A percentile compares a stretch with the other conserved stretches of the same genome.
Evolutionary conservation across 2,797 vertebrate species (phyloP).

Genomic region (Pterois miles): DNA sequence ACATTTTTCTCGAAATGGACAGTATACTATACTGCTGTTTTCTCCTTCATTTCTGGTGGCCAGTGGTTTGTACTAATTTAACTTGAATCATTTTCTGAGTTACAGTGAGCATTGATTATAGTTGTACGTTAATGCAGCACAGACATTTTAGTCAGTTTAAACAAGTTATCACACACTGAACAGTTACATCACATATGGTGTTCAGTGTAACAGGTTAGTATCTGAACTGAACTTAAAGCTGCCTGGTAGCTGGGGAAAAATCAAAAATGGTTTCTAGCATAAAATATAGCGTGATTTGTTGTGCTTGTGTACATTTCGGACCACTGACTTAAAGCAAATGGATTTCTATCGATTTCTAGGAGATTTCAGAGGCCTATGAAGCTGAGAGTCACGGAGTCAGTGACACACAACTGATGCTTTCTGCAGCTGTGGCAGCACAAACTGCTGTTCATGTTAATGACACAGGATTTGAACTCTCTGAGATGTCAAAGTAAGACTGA

Average conservation of each 20-base stretch:
- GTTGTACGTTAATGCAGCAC: too few relatives aligned
- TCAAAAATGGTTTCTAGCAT: not conserved
- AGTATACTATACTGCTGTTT: too few relatives aligned
- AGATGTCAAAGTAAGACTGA: constrained; percentile 72
- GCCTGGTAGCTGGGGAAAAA: not conserved
- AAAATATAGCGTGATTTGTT: not conserved
- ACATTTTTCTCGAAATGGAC: too few relatives aligned
- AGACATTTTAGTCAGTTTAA: not conserved
- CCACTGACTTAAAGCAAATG: not conserved
- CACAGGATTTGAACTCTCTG: constrained; percentile 72
- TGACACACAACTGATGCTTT: constrained; percentile 65
- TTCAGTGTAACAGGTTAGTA: not conserved
- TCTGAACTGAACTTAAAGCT: not conserved
- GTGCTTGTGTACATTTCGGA: not conserved
- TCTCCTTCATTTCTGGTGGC: too few relatives aligned
- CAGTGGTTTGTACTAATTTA: too few relatives aligned
- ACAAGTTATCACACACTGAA: not conserved
- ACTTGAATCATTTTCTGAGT: too few relatives aligned
- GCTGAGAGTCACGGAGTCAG: constrained; percentile 54
- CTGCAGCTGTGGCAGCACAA: constrained; percentile 65
- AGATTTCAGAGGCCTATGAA: constrained; percentile 67
- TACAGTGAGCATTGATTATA: too few relatives aligned
- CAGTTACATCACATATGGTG: not conserved
- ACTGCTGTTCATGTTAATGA: constrained; percentile 50
- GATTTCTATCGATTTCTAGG: constrained; percentile 55